Percentiles rank a stretch among this genome's conserved stretches.
These are phyloP conservation scores for Gobiocypris rarus DNA, from an alignment of 2,113 vertebrate species.

Conservation along the genomic window DNA sequence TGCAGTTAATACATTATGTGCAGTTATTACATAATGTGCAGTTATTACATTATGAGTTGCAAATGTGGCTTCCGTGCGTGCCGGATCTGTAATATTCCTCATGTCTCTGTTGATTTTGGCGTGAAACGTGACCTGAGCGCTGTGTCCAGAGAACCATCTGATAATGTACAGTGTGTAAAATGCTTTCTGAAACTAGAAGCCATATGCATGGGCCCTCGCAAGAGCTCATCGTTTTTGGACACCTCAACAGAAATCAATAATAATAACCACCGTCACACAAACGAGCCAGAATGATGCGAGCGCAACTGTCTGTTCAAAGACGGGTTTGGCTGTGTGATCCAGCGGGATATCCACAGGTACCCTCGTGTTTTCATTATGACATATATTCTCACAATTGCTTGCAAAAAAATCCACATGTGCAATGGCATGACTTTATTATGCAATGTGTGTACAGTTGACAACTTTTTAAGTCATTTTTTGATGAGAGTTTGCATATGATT, in stretches of 20 bases:
- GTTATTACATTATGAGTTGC: no score
- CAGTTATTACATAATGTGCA: no score
- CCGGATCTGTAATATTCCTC: not conserved
- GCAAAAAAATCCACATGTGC: slow-evolving; percentile 50
- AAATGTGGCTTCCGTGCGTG: no score
- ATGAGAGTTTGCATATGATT: not conserved
- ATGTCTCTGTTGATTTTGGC: not conserved
- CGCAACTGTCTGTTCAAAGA: slow-evolving; percentile 53
- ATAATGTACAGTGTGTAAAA: slow-evolving; percentile 33
- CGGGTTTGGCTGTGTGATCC: slow-evolving; percentile 42
- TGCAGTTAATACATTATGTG: no score
- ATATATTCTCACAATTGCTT: slow-evolving; percentile 45
- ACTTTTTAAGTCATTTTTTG: not conserved
- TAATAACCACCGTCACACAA: not conserved
- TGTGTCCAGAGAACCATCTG: slow-evolving; percentile 6
- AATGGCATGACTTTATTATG: slow-evolving; percentile 59
- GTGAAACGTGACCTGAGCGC: not conserved
- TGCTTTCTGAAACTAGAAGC: slow-evolving; percentile 46
- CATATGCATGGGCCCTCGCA: slow-evolving; percentile 49
- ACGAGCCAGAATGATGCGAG: slow-evolving; percentile 28
- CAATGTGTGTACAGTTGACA: slow-evolving; percentile 40
- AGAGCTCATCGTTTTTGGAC: slow-evolving; percentile 25
- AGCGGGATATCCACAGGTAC: not conserved
- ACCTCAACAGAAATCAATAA: slow-evolving; percentile 28
- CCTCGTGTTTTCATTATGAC: slow-evolving; percentile 29